A percentile compares a stretch with the other conserved stretches of the same genome.
Conservation (phyloP, 2,888 invertebrate genomes). For the Caenorhabditis sinica region DNA sequence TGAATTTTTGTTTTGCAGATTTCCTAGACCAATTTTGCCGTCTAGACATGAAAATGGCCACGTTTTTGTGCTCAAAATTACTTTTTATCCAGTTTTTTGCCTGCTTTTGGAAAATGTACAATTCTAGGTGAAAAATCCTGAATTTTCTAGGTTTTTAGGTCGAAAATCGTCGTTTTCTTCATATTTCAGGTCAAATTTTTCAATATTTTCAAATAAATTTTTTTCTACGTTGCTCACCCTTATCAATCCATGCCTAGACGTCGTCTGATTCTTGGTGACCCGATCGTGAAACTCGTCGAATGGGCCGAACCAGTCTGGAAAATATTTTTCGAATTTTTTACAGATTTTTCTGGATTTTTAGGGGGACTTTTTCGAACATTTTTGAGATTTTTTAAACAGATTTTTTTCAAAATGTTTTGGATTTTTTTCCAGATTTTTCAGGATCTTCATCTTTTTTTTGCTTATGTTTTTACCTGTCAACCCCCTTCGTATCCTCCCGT, state of each 20-base stretch:
- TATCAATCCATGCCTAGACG: conserved; percentile 35
- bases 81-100: background rate
- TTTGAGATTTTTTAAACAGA: too few species aligned
- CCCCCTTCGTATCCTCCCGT: conserved; percentile 3
- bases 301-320: conserved; percentile 54
- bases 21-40: too few species aligned
- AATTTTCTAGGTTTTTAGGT: too few species aligned
- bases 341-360: too few species aligned
- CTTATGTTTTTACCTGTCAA: conserved; percentile 14
- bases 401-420: background rate
- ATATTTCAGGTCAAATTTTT: background rate
- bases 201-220: background rate
- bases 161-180: background rate
- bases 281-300: conserved; percentile 57
- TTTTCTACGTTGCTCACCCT: conserved; percentile 20
- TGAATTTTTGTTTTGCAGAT: too few species aligned
- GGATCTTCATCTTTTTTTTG: too few species aligned
- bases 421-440: too few species aligned
- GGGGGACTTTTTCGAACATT: too few species aligned
- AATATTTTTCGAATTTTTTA: background rate
- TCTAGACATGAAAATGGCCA: too few species aligned
- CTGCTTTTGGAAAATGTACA: background rate
- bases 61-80: too few species aligned
- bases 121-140: background rate
- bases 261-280: conserved; percentile 14